These are phyloP conservation scores for Protobothrops mucrosquamatus DNA, from an alignment of 2,113 vertebrate species.

Conservation along the genomic window DNA sequence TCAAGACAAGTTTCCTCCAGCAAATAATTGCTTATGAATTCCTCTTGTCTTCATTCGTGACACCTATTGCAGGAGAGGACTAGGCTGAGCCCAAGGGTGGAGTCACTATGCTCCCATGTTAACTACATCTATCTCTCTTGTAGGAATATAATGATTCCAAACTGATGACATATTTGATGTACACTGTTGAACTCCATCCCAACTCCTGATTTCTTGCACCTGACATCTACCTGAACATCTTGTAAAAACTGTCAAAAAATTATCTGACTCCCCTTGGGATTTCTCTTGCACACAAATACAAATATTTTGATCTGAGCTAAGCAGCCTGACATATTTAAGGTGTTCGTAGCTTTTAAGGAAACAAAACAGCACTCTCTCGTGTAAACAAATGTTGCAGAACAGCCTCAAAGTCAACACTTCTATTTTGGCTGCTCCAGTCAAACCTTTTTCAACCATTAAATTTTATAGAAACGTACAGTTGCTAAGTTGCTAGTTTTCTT, in stretches of 20 bases:
- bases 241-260: background rate
- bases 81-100: too few species aligned
- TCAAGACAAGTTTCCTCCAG: background rate
- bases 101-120: background rate
- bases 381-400: background rate
- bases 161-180: too few species aligned
- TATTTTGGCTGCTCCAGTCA: slow-evolving; percentile 10
- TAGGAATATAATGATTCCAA: too few species aligned
- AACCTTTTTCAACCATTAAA: slow-evolving; percentile 40
- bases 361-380: background rate
- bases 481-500: slow-evolving; percentile 38
- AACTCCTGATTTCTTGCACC: background rate
- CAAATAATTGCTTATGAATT: background rate
- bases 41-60: background rate
- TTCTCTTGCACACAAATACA: background rate
- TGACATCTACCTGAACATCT: background rate
- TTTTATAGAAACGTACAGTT: slow-evolving; percentile 40
- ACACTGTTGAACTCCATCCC: background rate
- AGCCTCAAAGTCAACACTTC: slow-evolving; percentile 1
- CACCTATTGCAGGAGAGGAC: background rate
- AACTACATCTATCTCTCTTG: background rate
- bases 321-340: background rate
- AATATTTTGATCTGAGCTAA: background rate
- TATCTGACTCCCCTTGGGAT: background rate
- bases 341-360: background rate